These are phyloP conservation scores for Cetoscarus ocellatus DNA, from an alignment of 2,797 vertebrate species.

Conservation along the genomic window DNA sequence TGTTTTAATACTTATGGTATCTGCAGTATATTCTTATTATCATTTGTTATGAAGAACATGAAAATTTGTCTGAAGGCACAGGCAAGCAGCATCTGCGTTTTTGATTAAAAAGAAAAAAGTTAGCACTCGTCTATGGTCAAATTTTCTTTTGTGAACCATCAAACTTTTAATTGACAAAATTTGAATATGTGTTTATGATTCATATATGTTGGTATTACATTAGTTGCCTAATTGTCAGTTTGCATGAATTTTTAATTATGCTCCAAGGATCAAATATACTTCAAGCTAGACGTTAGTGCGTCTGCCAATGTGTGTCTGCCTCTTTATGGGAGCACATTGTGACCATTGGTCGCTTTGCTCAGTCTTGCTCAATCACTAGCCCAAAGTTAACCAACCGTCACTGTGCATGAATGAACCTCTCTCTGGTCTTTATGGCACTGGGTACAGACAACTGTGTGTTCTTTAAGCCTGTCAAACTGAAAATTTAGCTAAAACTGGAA, in stretches of 20 bases:
- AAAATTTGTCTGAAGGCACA: not conserved
- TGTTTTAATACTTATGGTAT: too few species aligned
- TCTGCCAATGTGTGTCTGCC: not conserved
- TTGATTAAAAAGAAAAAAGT: too few species aligned
- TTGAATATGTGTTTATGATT: not conserved
- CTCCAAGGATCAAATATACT: not conserved
- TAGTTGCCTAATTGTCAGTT: not conserved
- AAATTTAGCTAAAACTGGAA: not conserved
- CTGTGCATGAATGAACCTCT: not conserved
- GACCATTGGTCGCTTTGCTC: slow-evolving; percentile 29
- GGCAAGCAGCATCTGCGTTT: too few species aligned
- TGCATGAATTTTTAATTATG: slow-evolving; percentile 1
- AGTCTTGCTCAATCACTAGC: slow-evolving; percentile 27
- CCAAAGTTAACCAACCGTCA: not conserved
- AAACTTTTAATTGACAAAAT: not conserved
- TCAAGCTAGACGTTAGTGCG: not conserved
- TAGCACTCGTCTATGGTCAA: too few species aligned
- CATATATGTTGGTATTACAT: not conserved
- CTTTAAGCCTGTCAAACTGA: not conserved
- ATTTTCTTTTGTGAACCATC: not conserved
- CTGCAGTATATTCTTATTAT: too few species aligned
- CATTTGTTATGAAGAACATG: too few species aligned
- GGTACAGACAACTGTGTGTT: not conserved
- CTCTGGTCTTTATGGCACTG: not conserved
- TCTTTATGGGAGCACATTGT: slow-evolving; percentile 21